Evolutionary conservation across 92 coral and sea anemone genomes (phyloP).

Genomic region (Palythoa heliodiscus): DNA sequence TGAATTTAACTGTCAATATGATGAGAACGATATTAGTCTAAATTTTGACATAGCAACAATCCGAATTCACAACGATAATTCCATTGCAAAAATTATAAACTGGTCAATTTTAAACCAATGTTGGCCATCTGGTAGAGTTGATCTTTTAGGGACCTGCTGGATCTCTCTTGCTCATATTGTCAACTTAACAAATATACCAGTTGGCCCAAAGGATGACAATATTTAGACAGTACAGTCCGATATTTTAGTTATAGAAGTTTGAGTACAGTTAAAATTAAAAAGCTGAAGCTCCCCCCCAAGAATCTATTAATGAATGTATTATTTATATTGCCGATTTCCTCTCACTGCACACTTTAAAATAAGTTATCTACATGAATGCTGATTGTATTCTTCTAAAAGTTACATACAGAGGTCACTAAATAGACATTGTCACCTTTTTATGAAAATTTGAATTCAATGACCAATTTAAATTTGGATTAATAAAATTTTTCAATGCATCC

Average conservation of each 20-base stretch:
- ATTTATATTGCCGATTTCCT: not conserved
- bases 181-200: constrained; percentile 50
- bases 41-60: constrained; percentile 59
- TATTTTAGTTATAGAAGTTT: not conserved
- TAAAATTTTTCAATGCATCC: not conserved
- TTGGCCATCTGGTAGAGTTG: constrained; percentile 57
- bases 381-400: not conserved
- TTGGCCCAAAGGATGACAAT: constrained; percentile 11
- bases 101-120: constrained; percentile 56
- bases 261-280: not conserved
- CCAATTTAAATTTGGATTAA: constrained; percentile 1
- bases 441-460: not conserved
- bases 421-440: not conserved
- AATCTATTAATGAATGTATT: not conserved
- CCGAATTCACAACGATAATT: constrained; percentile 54
- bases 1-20: constrained; percentile 59
- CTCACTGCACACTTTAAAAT: not conserved
- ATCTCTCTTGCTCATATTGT: constrained; percentile 61
- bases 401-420: not conserved
- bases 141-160: constrained; percentile 62
- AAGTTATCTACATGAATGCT: constrained; percentile 6
- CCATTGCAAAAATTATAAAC: constrained; percentile 53
- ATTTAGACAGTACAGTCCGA: not conserved
- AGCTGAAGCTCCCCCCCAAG: not conserved
- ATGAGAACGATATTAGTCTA: constrained; percentile 53